Conservation (phyloP, 2,888 invertebrate species). For the Drosophila cognata region DNA sequence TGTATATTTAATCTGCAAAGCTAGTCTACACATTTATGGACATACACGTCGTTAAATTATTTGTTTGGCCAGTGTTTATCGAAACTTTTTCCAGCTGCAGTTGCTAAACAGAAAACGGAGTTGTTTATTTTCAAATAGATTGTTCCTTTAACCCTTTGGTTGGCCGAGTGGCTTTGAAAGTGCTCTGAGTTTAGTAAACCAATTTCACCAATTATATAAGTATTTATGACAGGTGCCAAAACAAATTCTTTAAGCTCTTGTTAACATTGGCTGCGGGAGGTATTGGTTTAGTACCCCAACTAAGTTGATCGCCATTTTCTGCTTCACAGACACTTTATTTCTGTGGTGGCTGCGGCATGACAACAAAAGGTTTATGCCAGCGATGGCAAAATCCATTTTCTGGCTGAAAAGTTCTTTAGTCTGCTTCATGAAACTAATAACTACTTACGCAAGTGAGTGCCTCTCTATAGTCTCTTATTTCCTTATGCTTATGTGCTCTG, state of each 20-base stretch:
- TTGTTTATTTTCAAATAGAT: neutral
- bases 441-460: constrained; percentile 27
- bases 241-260: constrained; percentile 24
- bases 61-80: neutral
- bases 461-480: constrained; percentile 25
- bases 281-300: constrained; percentile 2
- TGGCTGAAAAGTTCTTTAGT: neutral
- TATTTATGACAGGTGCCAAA: constrained; percentile 67
- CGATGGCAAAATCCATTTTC: constrained; percentile 17
- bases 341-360: neutral
- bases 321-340: constrained; percentile 20
- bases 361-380: neutral
- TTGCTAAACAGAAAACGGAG: neutral
- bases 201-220: constrained; percentile 42
- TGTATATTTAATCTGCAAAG: neutral
- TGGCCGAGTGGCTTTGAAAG: constrained; percentile 1
- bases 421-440: constrained; percentile 19
- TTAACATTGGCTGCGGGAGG: neutral
- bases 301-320: constrained; percentile 8
- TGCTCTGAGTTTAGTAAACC: constrained; percentile 15
- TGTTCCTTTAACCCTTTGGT: constrained; percentile 1
- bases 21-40: neutral
- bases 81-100: constrained; percentile 2
- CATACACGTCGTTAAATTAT: constrained; percentile 3
- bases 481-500: constrained; percentile 7